A percentile compares a stretch with the other conserved stretches of the same genome.
Conservation (phyloP, 1,140 invertebrate genomes). For the Pinna nobilis region DNA sequence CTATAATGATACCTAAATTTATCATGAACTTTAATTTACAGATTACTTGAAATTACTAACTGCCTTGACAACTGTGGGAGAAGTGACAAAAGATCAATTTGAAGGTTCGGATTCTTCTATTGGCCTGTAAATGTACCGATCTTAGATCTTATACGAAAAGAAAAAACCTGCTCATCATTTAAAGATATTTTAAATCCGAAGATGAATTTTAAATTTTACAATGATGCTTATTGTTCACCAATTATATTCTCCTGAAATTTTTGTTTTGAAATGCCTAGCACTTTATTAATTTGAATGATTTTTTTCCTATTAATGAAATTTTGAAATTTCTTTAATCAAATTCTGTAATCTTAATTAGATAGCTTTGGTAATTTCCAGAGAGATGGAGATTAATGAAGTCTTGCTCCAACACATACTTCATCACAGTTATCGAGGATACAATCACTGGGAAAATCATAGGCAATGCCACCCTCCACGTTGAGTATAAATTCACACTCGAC, state of each 20-base stretch:
- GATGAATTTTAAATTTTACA: too few species aligned
- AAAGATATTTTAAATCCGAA: too few species aligned
- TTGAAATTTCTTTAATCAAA: not conserved
- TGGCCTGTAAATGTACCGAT: too few species aligned
- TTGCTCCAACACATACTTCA: not conserved
- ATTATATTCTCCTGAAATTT: too few species aligned
- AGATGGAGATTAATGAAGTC: constrained; percentile 9
- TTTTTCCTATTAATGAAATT: too few species aligned
- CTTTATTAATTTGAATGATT: too few species aligned
- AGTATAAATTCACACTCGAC: too few species aligned
- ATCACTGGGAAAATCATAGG: constrained; percentile 12
- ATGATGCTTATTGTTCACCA: too few species aligned
- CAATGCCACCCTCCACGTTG: constrained; percentile 12
- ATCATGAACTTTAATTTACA: not conserved
- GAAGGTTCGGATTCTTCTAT: constrained; percentile 13
- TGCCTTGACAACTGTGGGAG: not conserved
- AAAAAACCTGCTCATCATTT: too few species aligned
- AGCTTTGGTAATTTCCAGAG: constrained; percentile 1
- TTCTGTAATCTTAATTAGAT: not conserved
- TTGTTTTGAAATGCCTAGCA: too few species aligned
- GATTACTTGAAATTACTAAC: constrained; percentile 4
- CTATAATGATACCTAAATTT: too few species aligned
- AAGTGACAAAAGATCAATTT: constrained; percentile 3
- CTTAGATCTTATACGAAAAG: too few species aligned
- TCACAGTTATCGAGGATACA: constrained; percentile 20